Base-by-base conservation (phyloP, 2,888 invertebrate species). In the Anthophora plumipes region DNA sequence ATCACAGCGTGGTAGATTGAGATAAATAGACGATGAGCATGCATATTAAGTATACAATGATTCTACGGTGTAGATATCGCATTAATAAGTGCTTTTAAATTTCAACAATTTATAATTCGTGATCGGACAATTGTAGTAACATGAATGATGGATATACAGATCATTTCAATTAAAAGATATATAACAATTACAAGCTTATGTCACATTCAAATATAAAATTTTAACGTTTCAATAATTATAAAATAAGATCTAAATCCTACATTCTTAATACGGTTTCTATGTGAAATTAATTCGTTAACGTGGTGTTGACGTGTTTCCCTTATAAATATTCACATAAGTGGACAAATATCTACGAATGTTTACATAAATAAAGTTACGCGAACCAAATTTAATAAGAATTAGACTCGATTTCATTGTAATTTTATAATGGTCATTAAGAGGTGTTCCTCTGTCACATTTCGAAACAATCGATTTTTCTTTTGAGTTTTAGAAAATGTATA, bases 21-120 rank as follows among this genome's bases (percentile, higher is more conserved):
- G 31, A n/a, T 78, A 74, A 83, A 86, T 76, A 64, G 57, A 48
- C 39, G 60, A 84, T 72, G 63, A 72, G 60, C 60, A 69, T 70
- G 74, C 76, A 80, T 72, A 85, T 83, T 70, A 77, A 86, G 57
- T 39, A 70, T 20, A 57, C 41, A n/a, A 64, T 55, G 57, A 31
- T 71, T 70, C 57, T 41, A 67, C 50, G 31, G 9, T 17, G n/a
- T 25, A 11, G 25, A 48, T 37, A 61, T 63, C 22, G 25, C 41
- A 39, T 43, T 76, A 77, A 80, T 73, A 37, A 25, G 43, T 11
- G 52, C 5, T 8, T 37, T 52, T 31, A n/a, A 69, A 64, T 69
- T 70, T 73, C 61, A 64, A 5, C 48, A 41, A 67, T 25, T 14
- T 70, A 43, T 25, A 37, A 37, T 69, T 52, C 14, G 48, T 12